Conservation (phyloP, 1,140 invertebrate species). For the Drosophila navojoa region DNA sequence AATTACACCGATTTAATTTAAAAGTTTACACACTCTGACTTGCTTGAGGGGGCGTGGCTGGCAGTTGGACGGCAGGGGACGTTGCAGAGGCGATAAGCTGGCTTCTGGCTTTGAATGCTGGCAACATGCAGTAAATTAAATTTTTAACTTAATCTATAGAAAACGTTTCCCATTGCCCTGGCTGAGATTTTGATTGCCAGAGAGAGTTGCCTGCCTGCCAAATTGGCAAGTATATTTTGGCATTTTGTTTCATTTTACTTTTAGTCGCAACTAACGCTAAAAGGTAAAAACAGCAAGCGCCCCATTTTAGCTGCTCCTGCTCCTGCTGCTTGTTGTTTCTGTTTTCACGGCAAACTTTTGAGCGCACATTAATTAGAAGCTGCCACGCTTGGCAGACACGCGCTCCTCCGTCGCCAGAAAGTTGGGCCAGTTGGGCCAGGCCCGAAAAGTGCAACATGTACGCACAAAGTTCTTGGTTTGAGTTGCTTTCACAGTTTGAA, state of each 20-base stretch:
- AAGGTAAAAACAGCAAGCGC: too few relatives aligned
- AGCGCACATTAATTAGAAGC: constrained; percentile 78
- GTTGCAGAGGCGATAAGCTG: not conserved
- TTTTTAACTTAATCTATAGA: constrained; percentile 73
- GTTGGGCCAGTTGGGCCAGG: constrained; percentile 34
- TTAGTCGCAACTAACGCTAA: constrained; percentile 25
- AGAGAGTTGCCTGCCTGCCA: constrained; percentile 35
- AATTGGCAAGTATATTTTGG: constrained; percentile 34
- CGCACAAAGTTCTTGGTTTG: constrained; percentile 54
- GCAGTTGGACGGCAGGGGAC: not conserved
- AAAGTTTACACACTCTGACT: constrained; percentile 57
- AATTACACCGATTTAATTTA: constrained; percentile 68
- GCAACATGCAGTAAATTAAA: constrained; percentile 67
- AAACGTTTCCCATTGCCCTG: constrained; percentile 46
- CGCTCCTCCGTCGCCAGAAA: constrained; percentile 50
- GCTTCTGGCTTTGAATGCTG: not conserved
- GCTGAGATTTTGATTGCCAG: constrained; percentile 45
- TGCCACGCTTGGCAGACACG: constrained; percentile 71
- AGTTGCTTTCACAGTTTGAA: constrained; percentile 51
- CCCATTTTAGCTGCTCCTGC: too few relatives aligned
- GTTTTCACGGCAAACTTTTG: constrained; percentile 47
- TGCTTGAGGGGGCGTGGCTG: constrained; percentile 2
- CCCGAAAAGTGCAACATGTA: constrained; percentile 62
- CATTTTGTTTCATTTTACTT: constrained; percentile 51
- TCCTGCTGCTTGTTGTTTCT: constrained; percentile 14